Evolutionary conservation across 64 coral and sea anemone genomes (phyloP).

Genomic region (Trachythela sp.): DNA sequence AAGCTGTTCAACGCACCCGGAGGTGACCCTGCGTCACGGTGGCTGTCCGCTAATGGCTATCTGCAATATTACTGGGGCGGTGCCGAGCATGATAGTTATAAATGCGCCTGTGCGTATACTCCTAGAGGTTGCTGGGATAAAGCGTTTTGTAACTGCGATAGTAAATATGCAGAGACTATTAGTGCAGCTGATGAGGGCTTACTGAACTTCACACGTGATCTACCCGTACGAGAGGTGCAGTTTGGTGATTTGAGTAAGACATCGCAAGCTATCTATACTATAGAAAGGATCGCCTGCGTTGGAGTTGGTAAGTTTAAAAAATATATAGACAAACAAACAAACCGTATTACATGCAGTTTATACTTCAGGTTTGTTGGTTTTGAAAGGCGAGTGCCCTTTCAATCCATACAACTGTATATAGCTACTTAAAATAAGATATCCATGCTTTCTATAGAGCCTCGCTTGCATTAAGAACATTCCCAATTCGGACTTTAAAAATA

Average conservation of each 20-base stretch:
- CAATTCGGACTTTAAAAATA: too few species aligned
- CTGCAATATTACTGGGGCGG: conserved; percentile 22
- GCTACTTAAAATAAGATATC: too few species aligned
- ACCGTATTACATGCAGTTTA: too few species aligned
- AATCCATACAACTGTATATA: too few species aligned
- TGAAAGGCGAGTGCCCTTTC: too few species aligned
- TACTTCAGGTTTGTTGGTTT: too few species aligned
- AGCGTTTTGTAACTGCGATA: conserved; percentile 12
- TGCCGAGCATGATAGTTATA: neutral
- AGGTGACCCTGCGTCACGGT: neutral
- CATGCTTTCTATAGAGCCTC: too few species aligned
- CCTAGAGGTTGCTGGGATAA: neutral
- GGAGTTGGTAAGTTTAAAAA: neutral
- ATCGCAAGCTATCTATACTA: neutral
- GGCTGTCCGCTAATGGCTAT: conserved; percentile 14
- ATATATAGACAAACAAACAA: too few species aligned
- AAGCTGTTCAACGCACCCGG: neutral
- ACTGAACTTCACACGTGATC: conserved; percentile 5
- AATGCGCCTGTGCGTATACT: neutral
- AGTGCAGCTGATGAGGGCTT: neutral
- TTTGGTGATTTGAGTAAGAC: neutral
- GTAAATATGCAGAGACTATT: neutral
- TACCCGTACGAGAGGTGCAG: neutral
- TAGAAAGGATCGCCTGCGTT: neutral
- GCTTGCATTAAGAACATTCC: too few species aligned